Percentiles rank a stretch among this genome's conserved stretches.
Conservation (phyloP, 2,888 invertebrate genomes). For the Scrobipalpa atriplicella region DNA sequence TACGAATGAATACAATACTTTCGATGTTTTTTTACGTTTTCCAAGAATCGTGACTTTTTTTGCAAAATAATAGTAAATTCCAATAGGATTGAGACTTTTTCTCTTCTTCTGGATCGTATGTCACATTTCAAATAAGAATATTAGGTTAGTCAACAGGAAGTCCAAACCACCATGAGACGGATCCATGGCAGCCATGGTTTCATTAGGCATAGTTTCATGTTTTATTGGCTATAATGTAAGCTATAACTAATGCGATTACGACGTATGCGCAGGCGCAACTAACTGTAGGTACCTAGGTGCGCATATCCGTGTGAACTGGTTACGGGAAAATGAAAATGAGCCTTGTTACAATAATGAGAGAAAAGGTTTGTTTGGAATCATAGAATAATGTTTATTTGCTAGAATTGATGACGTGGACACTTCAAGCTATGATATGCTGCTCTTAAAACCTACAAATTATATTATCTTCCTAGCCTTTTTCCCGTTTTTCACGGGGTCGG, state of each 20-base stretch:
- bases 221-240: conserved; percentile 5
- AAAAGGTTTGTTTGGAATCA: not conserved
- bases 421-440: too few relatives aligned
- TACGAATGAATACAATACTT: too few relatives aligned
- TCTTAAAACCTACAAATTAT: too few relatives aligned
- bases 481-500: too few relatives aligned
- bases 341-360: not conserved
- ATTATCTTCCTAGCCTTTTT: too few relatives aligned
- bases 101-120: not conserved
- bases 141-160: not conserved
- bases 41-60: too few relatives aligned
- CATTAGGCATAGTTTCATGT: conserved; percentile 6
- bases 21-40: too few relatives aligned
- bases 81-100: not conserved
- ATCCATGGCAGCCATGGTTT: not conserved
- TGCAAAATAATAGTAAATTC: too few relatives aligned
- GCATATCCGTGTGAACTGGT: conserved; percentile 6
- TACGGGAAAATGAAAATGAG: not conserved
- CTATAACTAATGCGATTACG: not conserved
- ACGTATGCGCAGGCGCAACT: not conserved
- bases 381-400: too few relatives aligned
- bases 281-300: not conserved
- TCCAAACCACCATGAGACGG: conserved; percentile 3
- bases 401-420: too few relatives aligned
- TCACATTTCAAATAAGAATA: not conserved